phyloP scores from a whole-genome alignment of 2,113 vertebrate species.

The Megaceryle maxima region DNA sequence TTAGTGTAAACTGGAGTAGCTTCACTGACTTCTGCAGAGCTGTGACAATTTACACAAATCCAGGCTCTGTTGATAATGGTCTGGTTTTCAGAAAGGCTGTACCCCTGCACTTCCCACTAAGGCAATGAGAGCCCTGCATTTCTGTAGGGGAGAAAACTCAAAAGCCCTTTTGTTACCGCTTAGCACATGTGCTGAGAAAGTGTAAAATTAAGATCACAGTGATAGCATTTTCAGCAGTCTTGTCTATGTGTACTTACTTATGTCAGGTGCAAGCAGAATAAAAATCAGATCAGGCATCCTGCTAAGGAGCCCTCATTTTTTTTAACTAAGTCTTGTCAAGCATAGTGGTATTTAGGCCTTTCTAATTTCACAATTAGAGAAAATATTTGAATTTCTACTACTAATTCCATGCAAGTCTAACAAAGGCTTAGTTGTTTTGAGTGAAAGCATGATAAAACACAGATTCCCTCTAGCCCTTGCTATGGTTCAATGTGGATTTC shows the following conservation, averaged over 20 bases:
- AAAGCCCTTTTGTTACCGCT: conserved; percentile 24
- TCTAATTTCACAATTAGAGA: background rate
- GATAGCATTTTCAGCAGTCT: background rate
- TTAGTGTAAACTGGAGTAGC: background rate
- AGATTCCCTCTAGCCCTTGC: background rate
- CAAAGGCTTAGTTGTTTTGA: background rate
- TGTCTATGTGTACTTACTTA: background rate
- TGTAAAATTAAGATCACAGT: background rate
- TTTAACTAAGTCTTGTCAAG: background rate
- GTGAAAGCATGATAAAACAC: background rate
- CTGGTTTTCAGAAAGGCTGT: background rate
- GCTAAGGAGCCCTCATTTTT: background rate
- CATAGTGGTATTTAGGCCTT: background rate
- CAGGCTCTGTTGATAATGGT: background rate
- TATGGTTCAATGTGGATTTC: background rate
- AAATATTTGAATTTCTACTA: background rate
- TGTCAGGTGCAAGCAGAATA: background rate
- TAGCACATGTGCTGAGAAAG: background rate
- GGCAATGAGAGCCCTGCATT: background rate
- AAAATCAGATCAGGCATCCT: background rate
- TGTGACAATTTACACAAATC: background rate
- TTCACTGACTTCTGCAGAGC: background rate
- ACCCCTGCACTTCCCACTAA: background rate
- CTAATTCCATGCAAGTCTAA: background rate
- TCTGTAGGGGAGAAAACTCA: background rate